Base-by-base conservation (phyloP, 2,888 invertebrate genomes). In the Tenthredo livida region DNA sequence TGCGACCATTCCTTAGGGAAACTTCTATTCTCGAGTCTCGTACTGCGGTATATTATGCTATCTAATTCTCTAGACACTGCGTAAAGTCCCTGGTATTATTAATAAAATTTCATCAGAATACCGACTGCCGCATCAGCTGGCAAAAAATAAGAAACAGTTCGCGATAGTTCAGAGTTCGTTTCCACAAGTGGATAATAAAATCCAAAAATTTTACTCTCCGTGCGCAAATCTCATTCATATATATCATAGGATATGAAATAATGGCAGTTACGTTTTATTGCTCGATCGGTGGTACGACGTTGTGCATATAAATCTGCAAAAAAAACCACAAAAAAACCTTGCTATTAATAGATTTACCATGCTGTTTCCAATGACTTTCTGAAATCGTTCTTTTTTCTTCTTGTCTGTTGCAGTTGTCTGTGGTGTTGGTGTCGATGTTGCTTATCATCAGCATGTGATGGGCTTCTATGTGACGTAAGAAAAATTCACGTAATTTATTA, bases 381-480 rank as follows among this genome's bases (percentile, higher is more conserved):
- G 4, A 40, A 80, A 37, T 61, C 40, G n/a, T 25, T 77, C 2
- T 65, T 47, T 85, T 58, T 84, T 40, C 6, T 58, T 47, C 58
- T 50, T 89, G 88, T 90, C 86, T 90, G 88, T 93, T 93, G 47
- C 95, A 96, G 96, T 96, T 88, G 93, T 95, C 90, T 95, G 95
- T 90, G 96, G 96, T 87, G 96, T 96, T 86, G 96, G 96, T 58
- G 95, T 95, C 47, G 96, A 96, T 93, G 94, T 96, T 89, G 94
- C 94, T 85, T 95, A 95, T 89, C 95, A 96, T 90, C 95, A 94
- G 86, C 95, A 95, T 92, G 92, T 92, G 89, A 94, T 95, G 88
- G 96, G 96, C 88, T 93, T 95, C 91, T 96, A 95, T 92, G 94
- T 95, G 90, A 93, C 95, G 96, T 96, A 94, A 95, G 96, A 94